phyloP scores from a whole-genome alignment of 2,888 invertebrate genomes.

The Drosophila heteroneura region DNA sequence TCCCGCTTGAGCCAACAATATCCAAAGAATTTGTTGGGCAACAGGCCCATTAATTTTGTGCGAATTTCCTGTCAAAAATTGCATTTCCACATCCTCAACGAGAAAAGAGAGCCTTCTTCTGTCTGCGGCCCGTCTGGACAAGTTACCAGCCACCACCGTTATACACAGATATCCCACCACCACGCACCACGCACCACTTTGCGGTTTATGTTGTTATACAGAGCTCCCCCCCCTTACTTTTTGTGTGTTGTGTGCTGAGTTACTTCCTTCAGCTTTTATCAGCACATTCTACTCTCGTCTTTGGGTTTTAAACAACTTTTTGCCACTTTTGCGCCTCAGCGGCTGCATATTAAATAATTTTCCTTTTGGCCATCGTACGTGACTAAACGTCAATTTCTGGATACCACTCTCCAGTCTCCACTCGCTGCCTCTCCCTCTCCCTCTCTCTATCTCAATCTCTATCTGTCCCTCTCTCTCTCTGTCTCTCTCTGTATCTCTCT shows the following conservation, averaged over 20 bases:
- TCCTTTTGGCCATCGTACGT: conserved; percentile 72
- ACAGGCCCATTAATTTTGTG: conserved; percentile 54
- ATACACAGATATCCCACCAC: conserved; percentile 4
- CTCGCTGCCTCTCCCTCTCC: neutral
- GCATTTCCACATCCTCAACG: conserved; percentile 38
- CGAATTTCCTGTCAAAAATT: conserved; percentile 66
- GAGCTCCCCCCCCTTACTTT: neutral
- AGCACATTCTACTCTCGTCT: conserved; percentile 29
- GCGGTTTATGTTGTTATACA: conserved; percentile 35
- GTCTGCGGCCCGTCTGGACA: conserved; percentile 12
- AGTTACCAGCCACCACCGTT: conserved; percentile 7
- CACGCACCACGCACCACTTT: conserved; percentile 21
- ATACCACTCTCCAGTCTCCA: conserved; percentile 10
- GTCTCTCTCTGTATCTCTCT: neutral
- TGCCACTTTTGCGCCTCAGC: conserved; percentile 67
- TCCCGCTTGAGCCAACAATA: conserved; percentile 3
- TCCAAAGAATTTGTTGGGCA: conserved; percentile 8
- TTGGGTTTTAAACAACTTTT: conserved; percentile 56
- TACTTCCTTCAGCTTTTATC: conserved; percentile 41
- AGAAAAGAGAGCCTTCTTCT: conserved; percentile 7
- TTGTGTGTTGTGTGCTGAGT: neutral
- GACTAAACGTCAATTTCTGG: conserved; percentile 78
- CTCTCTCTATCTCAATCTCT: neutral
- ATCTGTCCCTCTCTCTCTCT: neutral
- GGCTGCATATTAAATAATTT: conserved; percentile 78